Evolutionary conservation across 2,888 invertebrate species (phyloP), one percentile per base, ranked within the genome.

Genomic region (Cataglyphis albicans): DNA sequence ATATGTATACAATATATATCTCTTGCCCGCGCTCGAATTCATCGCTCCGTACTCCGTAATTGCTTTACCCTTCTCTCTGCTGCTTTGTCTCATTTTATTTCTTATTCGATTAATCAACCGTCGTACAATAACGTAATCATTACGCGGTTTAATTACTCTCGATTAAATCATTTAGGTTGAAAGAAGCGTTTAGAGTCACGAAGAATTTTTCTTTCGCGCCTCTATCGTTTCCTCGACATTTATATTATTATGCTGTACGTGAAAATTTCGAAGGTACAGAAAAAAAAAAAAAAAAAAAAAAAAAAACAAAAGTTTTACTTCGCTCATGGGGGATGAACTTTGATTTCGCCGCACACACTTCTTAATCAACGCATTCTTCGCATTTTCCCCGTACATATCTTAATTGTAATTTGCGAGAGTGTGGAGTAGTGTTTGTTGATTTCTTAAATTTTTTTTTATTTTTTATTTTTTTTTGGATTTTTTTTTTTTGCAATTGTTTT

Each of bases 351-450:
- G 32, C 61, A 18, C 61, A 9, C 29, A 15, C 44, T 48, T 48
- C 48, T 12, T 48, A 48, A 48, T 48, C 48, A n/a, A n/a, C 35
- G n/a, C 15, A 15, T 12, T 55, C 65, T 59, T 48, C 63, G 61
- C 72, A 41, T 29, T 61, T 35, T 52, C 64, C 52, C 52, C 68
- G 63, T 41, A 86, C 89, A 81, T 87, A 89, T 84, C 85, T 86
- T 88, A 57, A 88, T 87, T 87, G 88, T 88, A 84, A 86, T 88
- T 90, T 84, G 82, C 85, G 91, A 92, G 93, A 92, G 93, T 92
- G 92, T 92, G 92, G 92, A 91, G 92, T 92, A 90, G 90, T 91
- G 91, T 91, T 93, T 90, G 86, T 86, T 87, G 84, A 86, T 90
- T 89, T 90, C 85, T 85, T 86, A 86, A 87, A 86, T 89, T 88